Conservation (phyloP, 1,140 invertebrate species). For the Drosophila rhopaloa region DNA sequence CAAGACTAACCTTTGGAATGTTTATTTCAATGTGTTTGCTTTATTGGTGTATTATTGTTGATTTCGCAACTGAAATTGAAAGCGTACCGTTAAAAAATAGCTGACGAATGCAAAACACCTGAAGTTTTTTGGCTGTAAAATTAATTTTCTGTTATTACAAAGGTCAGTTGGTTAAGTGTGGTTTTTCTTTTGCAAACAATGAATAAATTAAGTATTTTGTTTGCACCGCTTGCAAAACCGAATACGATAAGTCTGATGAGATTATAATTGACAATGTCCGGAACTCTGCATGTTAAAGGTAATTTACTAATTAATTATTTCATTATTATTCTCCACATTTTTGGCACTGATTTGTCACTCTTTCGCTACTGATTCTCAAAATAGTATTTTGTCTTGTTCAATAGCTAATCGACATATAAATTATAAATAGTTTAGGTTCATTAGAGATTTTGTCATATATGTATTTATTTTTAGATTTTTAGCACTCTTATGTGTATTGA, state of each 20-base stretch:
- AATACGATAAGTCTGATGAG: background rate
- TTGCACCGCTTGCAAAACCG: background rate
- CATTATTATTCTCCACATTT: background rate
- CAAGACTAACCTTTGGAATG: constrained; percentile 12
- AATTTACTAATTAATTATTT: background rate
- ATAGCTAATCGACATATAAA: background rate
- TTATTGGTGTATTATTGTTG: constrained; percentile 5
- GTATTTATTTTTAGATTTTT: background rate
- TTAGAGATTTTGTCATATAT: background rate
- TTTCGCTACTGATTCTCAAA: too few species aligned
- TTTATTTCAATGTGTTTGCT: constrained; percentile 2
- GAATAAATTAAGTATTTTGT: constrained; percentile 5
- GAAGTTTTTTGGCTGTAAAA: background rate
- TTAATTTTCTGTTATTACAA: background rate
- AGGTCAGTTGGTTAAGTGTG: constrained; percentile 14
- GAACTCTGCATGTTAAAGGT: background rate
- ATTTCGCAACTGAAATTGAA: constrained; percentile 16
- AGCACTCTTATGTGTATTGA: background rate
- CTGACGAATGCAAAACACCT: background rate
- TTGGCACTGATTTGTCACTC: background rate
- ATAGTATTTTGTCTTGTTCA: background rate
- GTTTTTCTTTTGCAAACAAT: constrained; percentile 7
- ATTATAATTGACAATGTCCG: constrained; percentile 11
- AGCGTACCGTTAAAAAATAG: background rate
- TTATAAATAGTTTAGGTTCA: background rate